Conservation (phyloP, 2,888 invertebrate species). For the Agrochola circellaris region DNA sequence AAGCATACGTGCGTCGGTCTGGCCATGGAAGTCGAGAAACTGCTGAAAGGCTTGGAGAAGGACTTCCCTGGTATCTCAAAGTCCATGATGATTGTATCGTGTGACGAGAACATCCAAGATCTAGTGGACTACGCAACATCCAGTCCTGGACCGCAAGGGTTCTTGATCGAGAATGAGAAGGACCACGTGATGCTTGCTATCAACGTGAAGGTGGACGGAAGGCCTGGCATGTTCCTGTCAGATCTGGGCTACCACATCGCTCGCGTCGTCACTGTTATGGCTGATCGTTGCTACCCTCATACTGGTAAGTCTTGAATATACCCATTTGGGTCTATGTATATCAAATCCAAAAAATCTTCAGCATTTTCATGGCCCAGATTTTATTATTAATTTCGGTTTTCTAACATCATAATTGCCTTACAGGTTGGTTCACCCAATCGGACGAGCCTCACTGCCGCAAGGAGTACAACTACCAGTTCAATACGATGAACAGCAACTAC, state of each 20-base stretch:
- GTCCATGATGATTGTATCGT: slow-evolving; percentile 94
- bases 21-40: slow-evolving; percentile 95
- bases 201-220: slow-evolving; percentile 93
- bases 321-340: too few relatives aligned
- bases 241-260: slow-evolving; percentile 98
- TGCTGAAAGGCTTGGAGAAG: slow-evolving; percentile 91
- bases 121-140: slow-evolving; percentile 92
- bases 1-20: slow-evolving; percentile 98
- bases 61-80: slow-evolving; percentile 93
- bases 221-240: slow-evolving; percentile 94
- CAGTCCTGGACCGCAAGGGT: slow-evolving; percentile 91
- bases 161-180: slow-evolving; percentile 94
- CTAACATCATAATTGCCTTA: slow-evolving; percentile 39
- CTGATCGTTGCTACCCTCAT: slow-evolving; percentile 96
- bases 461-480: slow-evolving; percentile 95
- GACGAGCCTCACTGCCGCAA: slow-evolving; percentile 94
- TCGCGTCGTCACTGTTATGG: slow-evolving; percentile 96
- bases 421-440: slow-evolving; percentile 96
- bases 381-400: background rate
- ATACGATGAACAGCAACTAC: slow-evolving; percentile 93
- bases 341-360: background rate
- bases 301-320: slow-evolving; percentile 91
- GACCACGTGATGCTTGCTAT: slow-evolving; percentile 96
- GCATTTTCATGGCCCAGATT: background rate
- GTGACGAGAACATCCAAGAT: slow-evolving; percentile 95